Evolutionary conservation across 1,140 invertebrate genomes (phyloP).

Genomic region (Temnothorax nylanderi): DNA sequence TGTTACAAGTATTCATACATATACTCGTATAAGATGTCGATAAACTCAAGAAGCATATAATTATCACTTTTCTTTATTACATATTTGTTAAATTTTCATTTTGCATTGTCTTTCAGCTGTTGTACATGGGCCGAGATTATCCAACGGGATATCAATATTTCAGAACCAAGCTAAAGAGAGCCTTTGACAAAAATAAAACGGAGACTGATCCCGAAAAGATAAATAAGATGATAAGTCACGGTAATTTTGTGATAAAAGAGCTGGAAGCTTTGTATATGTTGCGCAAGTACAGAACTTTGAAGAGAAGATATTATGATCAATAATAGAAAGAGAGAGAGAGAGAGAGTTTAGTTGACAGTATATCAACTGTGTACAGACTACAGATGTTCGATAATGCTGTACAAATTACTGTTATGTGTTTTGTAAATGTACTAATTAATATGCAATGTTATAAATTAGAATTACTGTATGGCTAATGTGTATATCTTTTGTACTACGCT

Average conservation of each 20-base stretch:
- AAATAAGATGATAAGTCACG: constrained; percentile 91
- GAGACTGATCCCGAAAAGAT: constrained; percentile 93
- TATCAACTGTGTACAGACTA: background rate
- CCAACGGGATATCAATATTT: constrained; percentile 95
- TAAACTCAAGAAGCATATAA: constrained; percentile 18
- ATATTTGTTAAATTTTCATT: background rate
- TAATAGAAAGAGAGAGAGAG: constrained; percentile 17
- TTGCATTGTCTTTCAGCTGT: constrained; percentile 87
- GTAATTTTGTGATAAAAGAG: constrained; percentile 96
- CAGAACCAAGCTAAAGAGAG: constrained; percentile 90
- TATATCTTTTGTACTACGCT: background rate
- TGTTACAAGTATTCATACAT: too few species aligned
- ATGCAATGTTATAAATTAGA: constrained; percentile 16
- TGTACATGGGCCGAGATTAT: constrained; percentile 96
- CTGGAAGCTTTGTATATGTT: constrained; percentile 97
- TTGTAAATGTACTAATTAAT: background rate
- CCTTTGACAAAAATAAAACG: constrained; percentile 93
- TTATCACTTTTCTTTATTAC: constrained; percentile 72
- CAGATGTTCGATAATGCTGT: background rate
- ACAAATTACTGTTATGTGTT: background rate
- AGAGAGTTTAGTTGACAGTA: too few species aligned
- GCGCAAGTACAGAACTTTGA: constrained; percentile 96
- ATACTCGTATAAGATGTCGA: background rate
- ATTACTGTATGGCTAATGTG: background rate
- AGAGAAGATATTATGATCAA: constrained; percentile 92